Conservation (phyloP, 2,888 invertebrate genomes). For the Drosophila antonietae region DNA sequence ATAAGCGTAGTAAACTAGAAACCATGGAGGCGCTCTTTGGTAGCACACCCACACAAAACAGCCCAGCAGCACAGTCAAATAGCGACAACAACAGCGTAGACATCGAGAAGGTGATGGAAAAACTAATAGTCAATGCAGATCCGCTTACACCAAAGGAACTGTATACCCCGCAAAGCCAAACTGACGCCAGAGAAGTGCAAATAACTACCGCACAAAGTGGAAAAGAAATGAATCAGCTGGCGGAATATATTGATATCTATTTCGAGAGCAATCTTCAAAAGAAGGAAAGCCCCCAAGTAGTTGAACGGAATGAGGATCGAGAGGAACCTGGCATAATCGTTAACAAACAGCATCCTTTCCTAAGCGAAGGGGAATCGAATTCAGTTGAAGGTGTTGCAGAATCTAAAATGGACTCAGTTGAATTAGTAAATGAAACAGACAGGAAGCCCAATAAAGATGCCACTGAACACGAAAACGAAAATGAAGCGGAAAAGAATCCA, state of each 20-base stretch:
- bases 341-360: background rate
- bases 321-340: background rate
- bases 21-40: slow-evolving; percentile 11
- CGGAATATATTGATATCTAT: slow-evolving; percentile 8
- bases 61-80: background rate
- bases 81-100: background rate
- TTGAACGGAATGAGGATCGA: background rate
- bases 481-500: too few relatives aligned
- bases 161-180: slow-evolving; percentile 14
- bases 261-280: slow-evolving; percentile 18
- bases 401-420: background rate
- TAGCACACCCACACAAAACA: slow-evolving; percentile 5
- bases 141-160: slow-evolving; percentile 9
- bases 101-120: background rate
- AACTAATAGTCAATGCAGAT: slow-evolving; percentile 11
- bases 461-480: background rate
- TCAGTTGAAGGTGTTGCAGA: background rate
- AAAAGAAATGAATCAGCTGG: background rate
- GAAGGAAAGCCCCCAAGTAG: background rate
- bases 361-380: background rate
- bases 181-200: background rate
- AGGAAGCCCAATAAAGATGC: too few relatives aligned
- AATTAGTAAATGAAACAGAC: background rate
- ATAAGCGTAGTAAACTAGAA: slow-evolving; percentile 1
- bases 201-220: background rate